These are phyloP conservation scores for Sciurus carolinensis DNA, from an alignment of 2,797 vertebrate species.

Conservation along the genomic window DNA sequence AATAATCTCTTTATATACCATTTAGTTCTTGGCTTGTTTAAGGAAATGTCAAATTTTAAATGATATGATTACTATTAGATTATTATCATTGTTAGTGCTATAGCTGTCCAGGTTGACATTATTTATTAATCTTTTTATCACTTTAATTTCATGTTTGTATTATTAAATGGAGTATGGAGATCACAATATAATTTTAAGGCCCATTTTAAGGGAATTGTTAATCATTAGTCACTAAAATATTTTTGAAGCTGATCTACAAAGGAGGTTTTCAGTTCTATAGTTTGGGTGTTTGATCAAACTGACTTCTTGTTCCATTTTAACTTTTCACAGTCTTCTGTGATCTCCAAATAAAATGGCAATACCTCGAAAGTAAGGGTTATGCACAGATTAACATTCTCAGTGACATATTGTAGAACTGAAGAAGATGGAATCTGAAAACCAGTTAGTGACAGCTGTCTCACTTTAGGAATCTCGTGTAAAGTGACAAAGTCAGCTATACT, in stretches of 20 bases:
- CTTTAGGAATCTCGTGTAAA: background rate
- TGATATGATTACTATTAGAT: background rate
- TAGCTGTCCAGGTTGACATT: background rate
- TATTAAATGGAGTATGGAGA: background rate
- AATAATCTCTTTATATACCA: background rate
- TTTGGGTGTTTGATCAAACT: conserved; percentile 51
- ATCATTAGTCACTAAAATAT: background rate
- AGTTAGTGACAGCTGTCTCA: background rate
- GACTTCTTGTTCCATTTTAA: conserved; percentile 53
- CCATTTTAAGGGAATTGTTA: conserved; percentile 18
- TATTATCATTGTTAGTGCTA: background rate
- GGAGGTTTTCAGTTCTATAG: conserved; percentile 28
- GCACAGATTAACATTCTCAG: background rate
- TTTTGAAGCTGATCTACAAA: conserved; percentile 52
- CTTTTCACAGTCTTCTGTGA: background rate
- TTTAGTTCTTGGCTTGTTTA: background rate
- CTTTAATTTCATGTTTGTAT: conserved; percentile 7
- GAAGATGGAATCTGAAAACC: background rate
- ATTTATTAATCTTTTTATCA: conserved; percentile 10
- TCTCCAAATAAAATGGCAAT: background rate
- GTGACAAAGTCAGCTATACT: background rate
- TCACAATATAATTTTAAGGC: conserved; percentile 3
- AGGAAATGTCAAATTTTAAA: background rate
- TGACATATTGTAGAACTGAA: background rate
- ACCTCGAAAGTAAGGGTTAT: background rate